Percentiles rank a stretch among this genome's conserved stretches.
These are phyloP conservation scores for Diaperis boleti DNA, from an alignment of 2,888 invertebrate species.

Conservation along the genomic window DNA sequence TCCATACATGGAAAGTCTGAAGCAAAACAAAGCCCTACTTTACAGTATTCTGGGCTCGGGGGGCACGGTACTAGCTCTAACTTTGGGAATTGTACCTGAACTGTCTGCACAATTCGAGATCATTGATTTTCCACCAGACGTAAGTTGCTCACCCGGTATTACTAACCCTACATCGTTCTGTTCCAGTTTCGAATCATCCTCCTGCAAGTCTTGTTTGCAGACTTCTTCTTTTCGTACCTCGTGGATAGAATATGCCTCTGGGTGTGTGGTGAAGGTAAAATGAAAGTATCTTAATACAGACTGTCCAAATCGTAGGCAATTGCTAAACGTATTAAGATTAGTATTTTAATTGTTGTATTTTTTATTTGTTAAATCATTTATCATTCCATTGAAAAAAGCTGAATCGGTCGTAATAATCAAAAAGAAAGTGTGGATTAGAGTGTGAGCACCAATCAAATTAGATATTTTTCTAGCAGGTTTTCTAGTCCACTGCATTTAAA, in stretches of 20 bases:
- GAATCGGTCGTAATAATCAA: slow-evolving; percentile 9
- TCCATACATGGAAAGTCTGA: slow-evolving; percentile 98
- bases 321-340: slow-evolving; percentile 29
- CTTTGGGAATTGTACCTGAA: slow-evolving; percentile 87
- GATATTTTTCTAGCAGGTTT: slow-evolving; percentile 33
- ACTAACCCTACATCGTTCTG: not conserved
- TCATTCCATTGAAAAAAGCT: slow-evolving; percentile 32
- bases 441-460: slow-evolving; percentile 23
- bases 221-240: slow-evolving; percentile 87
- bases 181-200: slow-evolving; percentile 91
- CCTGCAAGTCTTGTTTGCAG: slow-evolving; percentile 84
- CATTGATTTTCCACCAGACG: slow-evolving; percentile 92
- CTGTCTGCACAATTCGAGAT: slow-evolving; percentile 93
- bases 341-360: slow-evolving; percentile 37
- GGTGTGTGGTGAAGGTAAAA: slow-evolving; percentile 86
- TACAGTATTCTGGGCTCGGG: slow-evolving; percentile 91
- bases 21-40: slow-evolving; percentile 91
- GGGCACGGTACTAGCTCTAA: slow-evolving; percentile 84
- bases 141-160: slow-evolving; percentile 67
- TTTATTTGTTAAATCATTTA: slow-evolving; percentile 36
- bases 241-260: slow-evolving; percentile 88
- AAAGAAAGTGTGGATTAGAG: slow-evolving; percentile 28
- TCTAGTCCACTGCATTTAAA: slow-evolving; percentile 36
- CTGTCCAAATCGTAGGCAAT: slow-evolving; percentile 12
- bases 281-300: slow-evolving; percentile 53